Evolutionary conservation across 2,888 invertebrate species (phyloP), one percentile per base, ranked within the genome.

Genomic region (Spilosoma lubricipeda): DNA sequence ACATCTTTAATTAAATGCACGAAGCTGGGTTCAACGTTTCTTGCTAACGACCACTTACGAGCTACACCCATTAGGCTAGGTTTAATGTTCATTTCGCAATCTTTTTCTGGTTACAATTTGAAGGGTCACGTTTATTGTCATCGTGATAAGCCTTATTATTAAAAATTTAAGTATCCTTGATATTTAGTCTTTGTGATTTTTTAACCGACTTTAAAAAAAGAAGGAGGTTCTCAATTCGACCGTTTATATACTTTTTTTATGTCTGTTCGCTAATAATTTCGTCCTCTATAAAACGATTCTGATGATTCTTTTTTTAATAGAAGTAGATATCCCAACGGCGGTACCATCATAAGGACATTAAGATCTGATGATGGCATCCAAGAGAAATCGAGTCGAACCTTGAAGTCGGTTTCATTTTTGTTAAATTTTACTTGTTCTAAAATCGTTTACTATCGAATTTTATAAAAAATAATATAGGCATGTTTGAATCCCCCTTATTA

Each of bases 21-120:
- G 71, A 67, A 74, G 71, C 68, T 68, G 83, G 80, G 83, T 84
- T 84, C 83, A 84, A 84, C 71, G 81, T 39, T 77, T 81, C 81
- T 67, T 75, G 68, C 71, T 82, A 81, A 82, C 72, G 75, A 82
- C 70, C 78, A 79, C 77, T 84, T 77, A 80, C n/a, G 48, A 79
- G 77, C 79, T 76, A 79, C 20, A 48, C 20, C 30, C 75, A 80
- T 84, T 77, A 76, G 75, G 71, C 72, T 69, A 30, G 74, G 68
- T 73, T 79, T 65, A 30, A 68, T 66, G 72, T 67, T 75, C 74
- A 70, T 76, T 81, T 75, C 67, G 75, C 70, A 79, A 82, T 75
- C 72, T 33, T 80, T 78, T 80, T 84, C 80, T 76, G 70, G 70
- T 70, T 69, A 67, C 74, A 39, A 70, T 69, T 42, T 73, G 74